These are phyloP conservation scores for Bombus confusus DNA, from an alignment of 1,140 invertebrate species.

Conservation along the genomic window DNA sequence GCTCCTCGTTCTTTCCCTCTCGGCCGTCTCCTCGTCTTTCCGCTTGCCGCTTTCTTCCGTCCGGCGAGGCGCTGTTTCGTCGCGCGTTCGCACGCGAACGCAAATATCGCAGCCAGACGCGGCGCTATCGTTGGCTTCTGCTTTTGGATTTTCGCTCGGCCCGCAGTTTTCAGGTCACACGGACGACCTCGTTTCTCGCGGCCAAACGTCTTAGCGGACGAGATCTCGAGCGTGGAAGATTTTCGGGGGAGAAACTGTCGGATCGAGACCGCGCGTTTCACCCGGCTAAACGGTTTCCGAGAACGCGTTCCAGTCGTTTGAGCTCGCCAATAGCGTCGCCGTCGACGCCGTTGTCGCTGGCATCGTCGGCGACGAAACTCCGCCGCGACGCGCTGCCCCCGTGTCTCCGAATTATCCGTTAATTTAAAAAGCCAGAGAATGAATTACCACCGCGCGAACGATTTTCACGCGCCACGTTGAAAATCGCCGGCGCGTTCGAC, in stretches of 20 bases:
- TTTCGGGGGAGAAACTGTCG: neutral
- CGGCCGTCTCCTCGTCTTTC: neutral
- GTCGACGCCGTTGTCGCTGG: neutral
- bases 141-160: neutral
- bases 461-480: too few species aligned
- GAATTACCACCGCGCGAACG: too few species aligned
- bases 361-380: neutral
- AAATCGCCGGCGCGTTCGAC: too few species aligned
- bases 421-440: too few species aligned
- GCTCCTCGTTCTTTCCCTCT: neutral
- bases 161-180: slow-evolving; percentile 4
- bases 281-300: neutral
- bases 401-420: too few species aligned
- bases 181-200: slow-evolving; percentile 32
- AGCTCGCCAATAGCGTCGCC: neutral
- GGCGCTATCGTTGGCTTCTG: slow-evolving; percentile 28
- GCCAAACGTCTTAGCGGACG: neutral
- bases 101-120: slow-evolving; percentile 53
- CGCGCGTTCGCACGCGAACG: slow-evolving; percentile 16
- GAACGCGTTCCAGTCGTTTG: slow-evolving; percentile 19
- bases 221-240: slow-evolving; percentile 44
- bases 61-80: neutral
- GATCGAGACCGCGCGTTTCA: neutral
- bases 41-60: slow-evolving; percentile 27
- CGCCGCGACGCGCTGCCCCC: too few species aligned